These are phyloP conservation scores for Globia sparganii DNA, from an alignment of 2,888 invertebrate genomes.

Conservation along the genomic window DNA sequence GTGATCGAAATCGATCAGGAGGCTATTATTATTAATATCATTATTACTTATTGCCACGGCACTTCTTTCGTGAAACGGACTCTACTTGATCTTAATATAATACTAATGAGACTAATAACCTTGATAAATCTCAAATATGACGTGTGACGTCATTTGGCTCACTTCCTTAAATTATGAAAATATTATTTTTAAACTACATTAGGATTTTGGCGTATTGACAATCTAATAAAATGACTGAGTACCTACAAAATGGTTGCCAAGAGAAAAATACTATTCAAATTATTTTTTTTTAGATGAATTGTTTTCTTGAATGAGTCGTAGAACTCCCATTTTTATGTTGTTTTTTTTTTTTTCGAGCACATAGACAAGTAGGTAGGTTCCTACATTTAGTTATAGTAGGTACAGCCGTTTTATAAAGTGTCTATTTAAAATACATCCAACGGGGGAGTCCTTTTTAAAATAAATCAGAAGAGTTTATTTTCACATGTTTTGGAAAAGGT, in stretches of 20 bases:
- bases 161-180: constrained; percentile 17
- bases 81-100: not conserved
- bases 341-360: constrained; percentile 4
- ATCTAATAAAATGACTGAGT: constrained; percentile 31
- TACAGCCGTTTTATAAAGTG: not conserved
- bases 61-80: too few relatives aligned
- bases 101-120: constrained; percentile 5
- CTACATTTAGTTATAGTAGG: not conserved
- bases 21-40: too few relatives aligned
- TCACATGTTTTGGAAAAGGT: too few relatives aligned
- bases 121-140: not conserved
- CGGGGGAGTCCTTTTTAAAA: too few relatives aligned
- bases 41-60: too few relatives aligned
- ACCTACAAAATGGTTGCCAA: constrained; percentile 25
- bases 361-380: not conserved
- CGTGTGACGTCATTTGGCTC: not conserved
- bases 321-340: constrained; percentile 8
- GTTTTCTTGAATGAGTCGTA: constrained; percentile 7
- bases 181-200: constrained; percentile 16
- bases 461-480: too few relatives aligned
- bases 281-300: not conserved
- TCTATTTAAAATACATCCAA: not conserved
- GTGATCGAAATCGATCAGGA: too few relatives aligned
- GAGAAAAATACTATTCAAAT: constrained; percentile 13
- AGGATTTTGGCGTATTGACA: constrained; percentile 39